Evolutionary conservation across 2,888 invertebrate species (phyloP).

Genomic region (Anarsia innoxiella): DNA sequence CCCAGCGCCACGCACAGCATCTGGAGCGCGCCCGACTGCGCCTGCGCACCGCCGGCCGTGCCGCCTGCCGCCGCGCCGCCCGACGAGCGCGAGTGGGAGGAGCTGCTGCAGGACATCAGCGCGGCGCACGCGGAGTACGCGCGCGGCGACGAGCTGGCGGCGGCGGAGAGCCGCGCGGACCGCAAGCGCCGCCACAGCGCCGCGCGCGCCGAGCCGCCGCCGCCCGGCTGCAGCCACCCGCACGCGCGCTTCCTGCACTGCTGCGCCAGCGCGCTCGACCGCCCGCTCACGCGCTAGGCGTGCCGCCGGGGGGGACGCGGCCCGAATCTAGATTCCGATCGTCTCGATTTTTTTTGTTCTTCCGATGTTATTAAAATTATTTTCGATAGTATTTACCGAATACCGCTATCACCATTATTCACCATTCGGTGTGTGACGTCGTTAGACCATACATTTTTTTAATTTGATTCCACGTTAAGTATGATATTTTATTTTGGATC

Average conservation of each 20-base stretch:
- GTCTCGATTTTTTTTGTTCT: not conserved
- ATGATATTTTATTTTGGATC: no score
- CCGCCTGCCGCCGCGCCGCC: slow-evolving; percentile 22
- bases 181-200: slow-evolving; percentile 76
- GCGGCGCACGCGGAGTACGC: slow-evolving; percentile 66
- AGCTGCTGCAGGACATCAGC: slow-evolving; percentile 76
- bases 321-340: not conserved
- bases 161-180: slow-evolving; percentile 42
- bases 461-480: no score
- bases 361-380: no score
- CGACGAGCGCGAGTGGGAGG: slow-evolving; percentile 78
- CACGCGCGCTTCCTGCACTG: slow-evolving; percentile 72
- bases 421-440: no score
- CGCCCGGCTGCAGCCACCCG: slow-evolving; percentile 41
- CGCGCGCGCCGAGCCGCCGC: slow-evolving; percentile 37
- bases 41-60: slow-evolving; percentile 32
- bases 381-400: no score
- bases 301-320: not conserved
- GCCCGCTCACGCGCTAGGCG: slow-evolving; percentile 63
- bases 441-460: no score
- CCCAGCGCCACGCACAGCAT: slow-evolving; percentile 32
- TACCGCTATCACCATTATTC: no score
- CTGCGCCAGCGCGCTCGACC: slow-evolving; percentile 42
- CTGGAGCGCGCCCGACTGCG: slow-evolving; percentile 43
- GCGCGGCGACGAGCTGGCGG: slow-evolving; percentile 24